Evolutionary conservation across 2,888 invertebrate genomes (phyloP), one percentile per base, ranked within the genome.

Genomic region (Lucinisca nassula): DNA sequence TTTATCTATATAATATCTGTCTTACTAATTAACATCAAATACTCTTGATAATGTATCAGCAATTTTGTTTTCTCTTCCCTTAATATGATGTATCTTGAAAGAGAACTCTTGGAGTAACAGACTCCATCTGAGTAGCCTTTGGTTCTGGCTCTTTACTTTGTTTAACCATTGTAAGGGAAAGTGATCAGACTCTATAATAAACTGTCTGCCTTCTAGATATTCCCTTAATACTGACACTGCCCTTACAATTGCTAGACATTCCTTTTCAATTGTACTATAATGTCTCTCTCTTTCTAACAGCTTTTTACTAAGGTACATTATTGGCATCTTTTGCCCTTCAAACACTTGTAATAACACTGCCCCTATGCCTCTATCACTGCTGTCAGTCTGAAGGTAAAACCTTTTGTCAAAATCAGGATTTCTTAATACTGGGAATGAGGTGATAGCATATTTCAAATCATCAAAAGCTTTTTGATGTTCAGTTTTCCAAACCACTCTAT

Each of bases 111-210:
- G 73, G 24, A 73, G 27, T 2, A 73, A 24, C 24, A 73, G 21
- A 73, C 73, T 73, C 73, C 73, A 73, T 73, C 73, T n/a, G 8
- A 73, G 40, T 21, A 37, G n/a, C 24, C 38, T 73, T 24, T 73
- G 73, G 10, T 73, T 37, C 21, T 73, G 73, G n/a, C 73, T 38
- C 21, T 24, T 37, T 14, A 73, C 30, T 40, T 40, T 73, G 38
- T 73, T 73, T 40, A 73, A 40, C 73, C 37, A 73, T 37, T 73
- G 73, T 6, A 73, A n/a, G 21, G 73, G 73, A n/a, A n/a, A 40
- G 24, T 73, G 73, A 24, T 73, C 73, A 24, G 73, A 73, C 37
- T 73, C 21, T 27, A 73, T 37, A 10, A 40, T 4, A 24, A 73
- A 73, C 37, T 73, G 37, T 24, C 27, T 73, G 4, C 73, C 73